phyloP scores from a whole-genome alignment of 2,113 vertebrate genomes.

The Dasyprocta punctata region DNA sequence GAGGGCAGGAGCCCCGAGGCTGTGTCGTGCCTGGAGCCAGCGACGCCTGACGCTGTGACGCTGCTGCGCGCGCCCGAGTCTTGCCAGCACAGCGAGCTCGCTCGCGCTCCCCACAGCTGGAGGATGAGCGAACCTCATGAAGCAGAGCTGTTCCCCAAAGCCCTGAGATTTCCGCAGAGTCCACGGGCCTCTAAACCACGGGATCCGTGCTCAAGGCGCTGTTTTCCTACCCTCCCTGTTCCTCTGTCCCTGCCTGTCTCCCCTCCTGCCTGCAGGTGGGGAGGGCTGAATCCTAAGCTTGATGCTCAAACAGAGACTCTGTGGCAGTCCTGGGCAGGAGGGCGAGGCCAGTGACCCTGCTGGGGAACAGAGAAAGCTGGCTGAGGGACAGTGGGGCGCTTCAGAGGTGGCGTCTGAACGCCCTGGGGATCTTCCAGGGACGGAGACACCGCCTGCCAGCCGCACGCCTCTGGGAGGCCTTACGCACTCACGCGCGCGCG shows the following conservation, averaged over 20 bases:
- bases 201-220: not conserved
- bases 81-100: accelerated
- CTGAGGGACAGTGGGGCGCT: not conserved
- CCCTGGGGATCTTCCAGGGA: not conserved
- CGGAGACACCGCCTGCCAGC: not conserved
- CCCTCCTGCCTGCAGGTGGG: not conserved
- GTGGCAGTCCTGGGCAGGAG: not conserved
- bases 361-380: too few relatives aligned
- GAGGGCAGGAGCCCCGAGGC: not conserved
- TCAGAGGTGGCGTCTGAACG: not conserved
- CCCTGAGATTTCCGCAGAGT: too few relatives aligned
- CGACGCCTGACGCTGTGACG: not conserved
- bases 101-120: not conserved
- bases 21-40: not conserved
- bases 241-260: not conserved
- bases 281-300: not conserved
- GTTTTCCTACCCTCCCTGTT: too few relatives aligned
- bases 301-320: not conserved
- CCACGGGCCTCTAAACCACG: too few relatives aligned
- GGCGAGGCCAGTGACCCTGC: not conserved
- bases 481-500: not conserved
- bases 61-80: too few relatives aligned
- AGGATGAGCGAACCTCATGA: not conserved
- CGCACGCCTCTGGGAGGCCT: not conserved
- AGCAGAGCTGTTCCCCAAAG: not conserved